Conservation (phyloP, 2,797 vertebrate genomes). For the Acipenser oxyrinchus region DNA sequence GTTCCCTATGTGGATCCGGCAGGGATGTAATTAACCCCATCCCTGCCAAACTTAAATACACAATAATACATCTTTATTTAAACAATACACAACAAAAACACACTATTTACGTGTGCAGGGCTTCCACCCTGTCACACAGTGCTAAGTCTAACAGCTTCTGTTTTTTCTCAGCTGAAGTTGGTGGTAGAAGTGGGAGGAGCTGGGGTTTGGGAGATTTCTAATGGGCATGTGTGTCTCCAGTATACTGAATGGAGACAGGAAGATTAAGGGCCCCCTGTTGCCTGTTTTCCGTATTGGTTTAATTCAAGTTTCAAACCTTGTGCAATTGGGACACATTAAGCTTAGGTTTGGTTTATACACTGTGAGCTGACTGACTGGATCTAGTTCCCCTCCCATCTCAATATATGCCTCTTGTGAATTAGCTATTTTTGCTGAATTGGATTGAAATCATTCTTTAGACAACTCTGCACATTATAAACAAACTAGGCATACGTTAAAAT, state of each 20-base stretch:
- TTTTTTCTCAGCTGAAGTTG: slow-evolving; percentile 2
- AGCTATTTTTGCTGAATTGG: slow-evolving; percentile 23
- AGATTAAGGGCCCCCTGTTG: slow-evolving; percentile 42
- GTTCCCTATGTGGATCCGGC: too few relatives aligned
- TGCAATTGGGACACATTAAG: slow-evolving; percentile 32
- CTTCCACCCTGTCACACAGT: too few relatives aligned
- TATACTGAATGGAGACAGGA: slow-evolving; percentile 38
- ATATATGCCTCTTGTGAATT: slow-evolving; percentile 41
- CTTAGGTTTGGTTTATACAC: slow-evolving; percentile 49
- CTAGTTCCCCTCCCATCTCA: slow-evolving; percentile 33
- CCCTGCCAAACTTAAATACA: too few relatives aligned
- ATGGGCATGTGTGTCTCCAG: slow-evolving; percentile 41
- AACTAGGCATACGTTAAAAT: too few relatives aligned
- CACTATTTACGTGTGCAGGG: too few relatives aligned
- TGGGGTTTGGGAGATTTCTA: slow-evolving; percentile 35
- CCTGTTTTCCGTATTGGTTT: slow-evolving; percentile 42
- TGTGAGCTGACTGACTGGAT: slow-evolving; percentile 35
- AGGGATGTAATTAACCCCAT: too few relatives aligned
- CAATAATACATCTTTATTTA: too few relatives aligned
- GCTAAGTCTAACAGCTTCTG: neutral
- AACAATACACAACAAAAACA: too few relatives aligned
- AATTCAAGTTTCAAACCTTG: slow-evolving; percentile 39
- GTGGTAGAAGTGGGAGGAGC: slow-evolving; percentile 10
- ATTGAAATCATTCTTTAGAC: slow-evolving; percentile 31
- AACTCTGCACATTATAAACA: slow-evolving; percentile 8